Evolutionary conservation across 2,113 vertebrate species (phyloP).

Genomic region (Helogale parvula): DNA sequence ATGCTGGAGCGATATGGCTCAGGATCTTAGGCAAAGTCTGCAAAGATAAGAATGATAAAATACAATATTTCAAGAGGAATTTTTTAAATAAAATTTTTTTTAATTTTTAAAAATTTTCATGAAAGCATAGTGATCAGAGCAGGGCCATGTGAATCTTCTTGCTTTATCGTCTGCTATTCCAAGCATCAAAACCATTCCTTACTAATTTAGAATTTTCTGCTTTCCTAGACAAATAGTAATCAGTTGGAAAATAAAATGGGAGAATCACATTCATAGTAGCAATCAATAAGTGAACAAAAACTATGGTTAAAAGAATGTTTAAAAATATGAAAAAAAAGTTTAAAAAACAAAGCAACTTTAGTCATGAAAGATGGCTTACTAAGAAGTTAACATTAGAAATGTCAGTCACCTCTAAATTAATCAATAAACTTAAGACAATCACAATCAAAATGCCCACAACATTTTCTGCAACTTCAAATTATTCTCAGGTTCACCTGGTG

Average conservation of each 20-base stretch:
- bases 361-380: neutral
- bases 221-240: neutral
- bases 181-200: neutral
- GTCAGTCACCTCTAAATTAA: neutral
- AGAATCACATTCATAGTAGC: neutral
- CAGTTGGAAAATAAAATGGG: neutral
- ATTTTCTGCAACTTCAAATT: constrained; percentile 23
- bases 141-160: neutral
- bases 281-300: neutral
- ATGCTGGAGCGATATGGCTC: constrained; percentile 95
- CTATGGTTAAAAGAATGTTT: neutral
- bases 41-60: constrained; percentile 29
- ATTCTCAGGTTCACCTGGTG: constrained; percentile 11
- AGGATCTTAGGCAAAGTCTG: constrained; percentile 96
- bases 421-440: neutral
- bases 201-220: constrained; percentile 25
- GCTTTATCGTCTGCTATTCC: neutral
- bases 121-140: neutral
- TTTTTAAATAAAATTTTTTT: neutral
- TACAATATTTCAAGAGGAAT: constrained; percentile 4
- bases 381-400: constrained; percentile 26
- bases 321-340: constrained; percentile 10
- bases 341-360: constrained; percentile 41
- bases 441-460: neutral
- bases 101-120: neutral